Evolutionary conservation across 1,140 invertebrate genomes (phyloP).

Genomic region (Saccostrea echinata): DNA sequence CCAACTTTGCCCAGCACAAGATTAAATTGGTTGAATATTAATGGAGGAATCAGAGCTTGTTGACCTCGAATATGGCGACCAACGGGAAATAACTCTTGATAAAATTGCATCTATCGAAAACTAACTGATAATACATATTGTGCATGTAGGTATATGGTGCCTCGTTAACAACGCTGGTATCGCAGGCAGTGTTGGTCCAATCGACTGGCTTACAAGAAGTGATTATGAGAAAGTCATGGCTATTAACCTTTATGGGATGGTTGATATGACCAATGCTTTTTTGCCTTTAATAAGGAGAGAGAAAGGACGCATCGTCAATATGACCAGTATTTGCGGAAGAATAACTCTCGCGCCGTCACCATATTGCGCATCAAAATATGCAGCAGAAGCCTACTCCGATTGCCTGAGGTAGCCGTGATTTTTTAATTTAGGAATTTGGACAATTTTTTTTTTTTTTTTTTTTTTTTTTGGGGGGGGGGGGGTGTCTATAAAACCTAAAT

Average conservation of each 20-base stretch:
- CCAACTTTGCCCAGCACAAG: too few species aligned
- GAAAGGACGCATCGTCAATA: constrained; percentile 68
- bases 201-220: constrained; percentile 59
- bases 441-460: too few species aligned
- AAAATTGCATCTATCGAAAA: too few species aligned
- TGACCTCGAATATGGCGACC: too few species aligned
- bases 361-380: constrained; percentile 68
- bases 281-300: constrained; percentile 63
- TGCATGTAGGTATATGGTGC: constrained; percentile 65
- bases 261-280: constrained; percentile 61
- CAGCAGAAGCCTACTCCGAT: constrained; percentile 66
- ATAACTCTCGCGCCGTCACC: constrained; percentile 50
- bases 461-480: too few species aligned
- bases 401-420: constrained; percentile 51
- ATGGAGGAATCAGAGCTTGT: too few species aligned
- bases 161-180: constrained; percentile 70
- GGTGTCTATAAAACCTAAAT: too few species aligned
- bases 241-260: constrained; percentile 66
- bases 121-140: not conserved
- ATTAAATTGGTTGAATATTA: too few species aligned
- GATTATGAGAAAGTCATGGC: constrained; percentile 56
- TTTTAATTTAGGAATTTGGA: too few species aligned
- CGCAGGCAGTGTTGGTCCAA: constrained; percentile 54
- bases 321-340: constrained; percentile 61
- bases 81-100: too few species aligned